Evolutionary conservation across 1,140 invertebrate genomes (phyloP).

Genomic region (Drosophila lacertosa): DNA sequence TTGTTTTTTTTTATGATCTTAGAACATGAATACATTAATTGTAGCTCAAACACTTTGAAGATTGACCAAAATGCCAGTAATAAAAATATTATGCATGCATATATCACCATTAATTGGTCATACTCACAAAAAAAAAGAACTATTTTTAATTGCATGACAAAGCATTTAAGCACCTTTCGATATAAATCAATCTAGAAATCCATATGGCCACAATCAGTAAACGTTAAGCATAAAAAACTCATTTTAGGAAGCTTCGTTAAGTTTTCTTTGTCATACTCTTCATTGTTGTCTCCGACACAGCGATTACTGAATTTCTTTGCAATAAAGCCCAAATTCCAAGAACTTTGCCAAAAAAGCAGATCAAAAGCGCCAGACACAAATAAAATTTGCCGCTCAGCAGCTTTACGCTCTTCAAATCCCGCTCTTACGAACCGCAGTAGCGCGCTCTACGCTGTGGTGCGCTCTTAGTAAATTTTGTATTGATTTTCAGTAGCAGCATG

Average conservation of each 20-base stretch:
- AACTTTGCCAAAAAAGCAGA: slow-evolving; percentile 23
- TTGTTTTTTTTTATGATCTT: too few species aligned
- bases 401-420: slow-evolving; percentile 7
- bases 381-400: neutral
- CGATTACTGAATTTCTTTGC: neutral
- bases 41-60: too few species aligned
- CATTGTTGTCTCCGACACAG: slow-evolving; percentile 1
- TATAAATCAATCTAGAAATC: neutral
- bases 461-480: slow-evolving; percentile 18
- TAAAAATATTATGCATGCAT: too few species aligned
- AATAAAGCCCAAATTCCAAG: slow-evolving; percentile 38
- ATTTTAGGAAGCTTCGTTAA: neutral
- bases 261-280: slow-evolving; percentile 28
- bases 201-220: neutral
- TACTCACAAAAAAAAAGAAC: neutral
- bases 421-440: neutral
- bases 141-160: neutral
- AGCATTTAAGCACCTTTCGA: neutral
- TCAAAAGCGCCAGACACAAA: slow-evolving; percentile 29
- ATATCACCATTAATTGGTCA: neutral
- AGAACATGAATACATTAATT: too few species aligned
- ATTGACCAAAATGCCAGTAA: too few species aligned
- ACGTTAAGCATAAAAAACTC: neutral
- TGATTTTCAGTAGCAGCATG: slow-evolving; percentile 27
- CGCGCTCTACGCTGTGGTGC: neutral